Evolutionary conservation across 1,140 invertebrate species (phyloP), one percentile per base, ranked within the genome.

Genomic region (Musca domestica): DNA sequence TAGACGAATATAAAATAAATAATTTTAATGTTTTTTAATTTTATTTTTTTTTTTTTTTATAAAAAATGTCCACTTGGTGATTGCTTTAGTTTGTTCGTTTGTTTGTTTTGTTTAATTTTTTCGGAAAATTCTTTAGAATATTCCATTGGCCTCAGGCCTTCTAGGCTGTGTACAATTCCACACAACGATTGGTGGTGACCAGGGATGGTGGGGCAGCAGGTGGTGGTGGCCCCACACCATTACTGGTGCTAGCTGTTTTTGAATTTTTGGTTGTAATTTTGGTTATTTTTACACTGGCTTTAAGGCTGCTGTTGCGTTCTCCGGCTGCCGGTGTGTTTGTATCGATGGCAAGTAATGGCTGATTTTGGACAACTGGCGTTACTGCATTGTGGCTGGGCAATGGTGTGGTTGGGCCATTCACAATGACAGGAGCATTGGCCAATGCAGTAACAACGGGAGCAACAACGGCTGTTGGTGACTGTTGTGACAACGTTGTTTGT

Each of bases 221-320:
- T 46, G 61, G 4, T 23, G 30, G n/a, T 3, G 23, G 3, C 12
- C 15, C 23, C 4, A 27, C 23, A 56, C 52, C 52, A n/a, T 56
- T 7, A 22, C 52, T 27, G 67, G 22, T 25, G 69, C 19, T 17
- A 20, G 34, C 10, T 41, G 34, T 64, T 27, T 66, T 47, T 15
- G 68, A n/a, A 64, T 56, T 66, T 47, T 64, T 22, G 17, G 48
- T 23, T 49, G 54, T 34, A 17, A 48, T 22, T 27, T 19, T 49
- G n/a, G 19, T n/a, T 56, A 63, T 23, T 34, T 61, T 61, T 19
- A 17, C 17, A 61, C 34, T 61, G 6, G 56, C 34, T 61, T 61
- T 61, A 19, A 34, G 10, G 20, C 12, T 41, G 34, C 6, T 27
- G 41, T 12, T 61, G 19, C 56, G 27, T 61, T 61, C 56, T 14